Conservation (phyloP, 1,140 invertebrate species). For the Macrocentrus cingulum region DNA sequence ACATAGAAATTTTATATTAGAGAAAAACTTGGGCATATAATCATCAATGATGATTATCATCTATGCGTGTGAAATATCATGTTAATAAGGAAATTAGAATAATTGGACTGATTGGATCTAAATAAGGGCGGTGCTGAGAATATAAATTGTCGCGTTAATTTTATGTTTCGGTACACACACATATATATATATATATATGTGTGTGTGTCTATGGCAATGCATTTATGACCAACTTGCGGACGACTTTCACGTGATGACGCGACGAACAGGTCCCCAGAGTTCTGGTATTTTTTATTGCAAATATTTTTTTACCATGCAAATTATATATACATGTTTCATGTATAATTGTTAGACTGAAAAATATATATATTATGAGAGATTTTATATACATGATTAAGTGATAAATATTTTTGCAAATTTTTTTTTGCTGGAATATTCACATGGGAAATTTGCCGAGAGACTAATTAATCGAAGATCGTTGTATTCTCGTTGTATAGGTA, state of each 20-base stretch:
- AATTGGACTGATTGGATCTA: background rate
- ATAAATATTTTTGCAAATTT: too few species aligned
- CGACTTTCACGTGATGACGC: constrained; percentile 23
- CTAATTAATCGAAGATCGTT: constrained; percentile 11
- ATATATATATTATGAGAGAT: background rate
- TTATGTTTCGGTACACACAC: constrained; percentile 17
- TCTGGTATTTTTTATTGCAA: background rate
- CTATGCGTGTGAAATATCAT: background rate
- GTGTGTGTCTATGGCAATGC: background rate
- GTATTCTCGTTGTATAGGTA: constrained; percentile 1
- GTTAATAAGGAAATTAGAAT: constrained; percentile 17
- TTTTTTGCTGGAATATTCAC: background rate
- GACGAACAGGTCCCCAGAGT: constrained; percentile 16
- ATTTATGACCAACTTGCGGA: background rate
- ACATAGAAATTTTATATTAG: too few species aligned
- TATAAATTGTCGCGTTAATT: constrained; percentile 23
- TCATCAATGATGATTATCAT: constrained; percentile 2
- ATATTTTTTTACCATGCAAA: background rate
- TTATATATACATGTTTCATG: background rate
- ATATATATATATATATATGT: constrained; percentile 1
- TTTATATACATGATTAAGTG: background rate
- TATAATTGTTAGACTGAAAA: background rate
- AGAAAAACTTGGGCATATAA: background rate
- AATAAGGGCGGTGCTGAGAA: background rate
- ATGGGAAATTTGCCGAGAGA: constrained; percentile 9